Percentiles rank a stretch among this genome's conserved stretches.
These are phyloP conservation scores for Palloptera scutellata DNA, from an alignment of 2,888 invertebrate species.

Conservation along the genomic window DNA sequence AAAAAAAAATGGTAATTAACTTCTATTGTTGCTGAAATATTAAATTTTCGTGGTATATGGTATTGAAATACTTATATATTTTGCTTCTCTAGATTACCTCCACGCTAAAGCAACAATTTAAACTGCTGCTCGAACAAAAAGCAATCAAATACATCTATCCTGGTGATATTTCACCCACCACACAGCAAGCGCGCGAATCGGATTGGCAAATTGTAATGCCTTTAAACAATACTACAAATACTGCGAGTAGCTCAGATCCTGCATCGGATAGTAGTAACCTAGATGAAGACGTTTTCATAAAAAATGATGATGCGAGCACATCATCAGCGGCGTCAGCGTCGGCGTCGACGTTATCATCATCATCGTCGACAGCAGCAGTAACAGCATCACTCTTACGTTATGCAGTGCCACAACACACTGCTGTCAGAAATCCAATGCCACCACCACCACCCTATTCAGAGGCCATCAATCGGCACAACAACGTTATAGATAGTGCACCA, in stretches of 20 bases:
- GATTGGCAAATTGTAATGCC: slow-evolving; percentile 64
- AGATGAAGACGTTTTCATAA: slow-evolving; percentile 57
- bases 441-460: slow-evolving; percentile 52
- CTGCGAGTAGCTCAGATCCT: slow-evolving; percentile 58
- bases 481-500: slow-evolving; percentile 7
- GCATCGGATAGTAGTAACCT: slow-evolving; percentile 57
- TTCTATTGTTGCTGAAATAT: too few species aligned
- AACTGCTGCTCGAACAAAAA: slow-evolving; percentile 80
- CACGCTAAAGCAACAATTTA: slow-evolving; percentile 80
- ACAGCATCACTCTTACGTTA: background rate
- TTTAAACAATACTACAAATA: slow-evolving; percentile 54
- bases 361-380: background rate
- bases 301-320: slow-evolving; percentile 48
- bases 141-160: slow-evolving; percentile 78
- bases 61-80: background rate
- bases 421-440: slow-evolving; percentile 20
- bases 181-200: slow-evolving; percentile 47
- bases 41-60: too few species aligned
- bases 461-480: slow-evolving; percentile 42
- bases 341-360: background rate
- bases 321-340: slow-evolving; percentile 33
- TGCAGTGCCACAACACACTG: too few species aligned
- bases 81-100: slow-evolving; percentile 75
- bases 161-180: slow-evolving; percentile 59
- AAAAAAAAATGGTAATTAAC: too few species aligned